Percentiles rank a stretch among this genome's conserved stretches.
Evolutionary conservation across 2,888 invertebrate genomes (phyloP).

Genomic region (Microctonus aethiopoides): DNA sequence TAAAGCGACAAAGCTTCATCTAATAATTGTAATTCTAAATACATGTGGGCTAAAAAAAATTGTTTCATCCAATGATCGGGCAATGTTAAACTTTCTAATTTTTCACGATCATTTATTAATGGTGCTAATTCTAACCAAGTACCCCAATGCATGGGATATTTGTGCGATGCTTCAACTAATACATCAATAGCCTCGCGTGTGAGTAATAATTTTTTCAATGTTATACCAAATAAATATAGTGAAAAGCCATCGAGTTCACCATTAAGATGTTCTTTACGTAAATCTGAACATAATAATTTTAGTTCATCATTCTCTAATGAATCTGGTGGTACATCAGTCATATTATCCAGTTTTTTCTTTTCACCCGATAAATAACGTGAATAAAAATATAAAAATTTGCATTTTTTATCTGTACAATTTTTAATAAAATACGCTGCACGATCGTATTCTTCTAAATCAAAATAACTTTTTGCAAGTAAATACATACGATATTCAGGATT

Average conservation of each 20-base stretch:
- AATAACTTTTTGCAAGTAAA: conserved; percentile 85
- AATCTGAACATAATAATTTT: conserved; percentile 70
- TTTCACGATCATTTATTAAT: conserved; percentile 85
- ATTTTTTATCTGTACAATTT: conserved; percentile 76
- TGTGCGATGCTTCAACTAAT: conserved; percentile 81
- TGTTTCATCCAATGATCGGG: conserved; percentile 96
- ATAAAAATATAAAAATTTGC: conserved; percentile 87
- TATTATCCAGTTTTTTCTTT: conserved; percentile 88
- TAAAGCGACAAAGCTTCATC: conserved; percentile 91
- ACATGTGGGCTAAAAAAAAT: conserved; percentile 91
- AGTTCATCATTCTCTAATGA: conserved; percentile 69
- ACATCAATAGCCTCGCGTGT: conserved; percentile 81
- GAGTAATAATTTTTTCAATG: conserved; percentile 88
- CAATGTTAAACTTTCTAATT: conserved; percentile 73
- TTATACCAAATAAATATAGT: conserved; percentile 89
- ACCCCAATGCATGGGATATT: conserved; percentile 91
- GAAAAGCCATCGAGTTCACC: conserved; percentile 86
- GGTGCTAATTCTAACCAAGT: conserved; percentile 94
- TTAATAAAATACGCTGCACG: conserved; percentile 84
- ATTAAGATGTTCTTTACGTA: conserved; percentile 72
- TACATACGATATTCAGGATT: conserved; percentile 79
- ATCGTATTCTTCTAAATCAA: conserved; percentile 92
- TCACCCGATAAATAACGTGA: conserved; percentile 89
- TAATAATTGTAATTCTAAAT: conserved; percentile 88
- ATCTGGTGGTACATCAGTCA: conserved; percentile 77